phyloP scores from a whole-genome alignment of 2,797 vertebrate genomes.

The Centropyge bicolor region DNA sequence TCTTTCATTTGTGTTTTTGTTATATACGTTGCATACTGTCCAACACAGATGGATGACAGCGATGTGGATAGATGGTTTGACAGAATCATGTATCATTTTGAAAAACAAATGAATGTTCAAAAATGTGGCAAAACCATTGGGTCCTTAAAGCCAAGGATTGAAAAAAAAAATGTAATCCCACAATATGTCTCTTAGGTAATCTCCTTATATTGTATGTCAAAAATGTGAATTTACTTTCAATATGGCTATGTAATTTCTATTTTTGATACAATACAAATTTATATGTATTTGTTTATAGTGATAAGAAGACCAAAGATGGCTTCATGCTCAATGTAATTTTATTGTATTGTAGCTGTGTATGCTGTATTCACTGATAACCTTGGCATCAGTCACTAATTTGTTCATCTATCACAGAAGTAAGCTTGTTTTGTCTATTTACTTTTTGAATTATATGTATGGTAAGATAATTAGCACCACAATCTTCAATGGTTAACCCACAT shows the following conservation, averaged over 20 bases:
- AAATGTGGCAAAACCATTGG: slow-evolving; percentile 72
- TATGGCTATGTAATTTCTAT: slow-evolving; percentile 86
- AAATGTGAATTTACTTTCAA: slow-evolving; percentile 87
- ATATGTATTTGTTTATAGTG: slow-evolving; percentile 85
- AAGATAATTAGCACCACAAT: slow-evolving; percentile 78
- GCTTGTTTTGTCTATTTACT: slow-evolving; percentile 80
- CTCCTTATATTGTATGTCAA: slow-evolving; percentile 80
- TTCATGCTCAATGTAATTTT: slow-evolving; percentile 81
- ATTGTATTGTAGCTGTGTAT: slow-evolving; percentile 81
- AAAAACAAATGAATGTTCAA: slow-evolving; percentile 73
- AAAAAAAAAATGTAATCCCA: slow-evolving; percentile 70
- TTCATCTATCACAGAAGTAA: slow-evolving; percentile 78
- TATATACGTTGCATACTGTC: slow-evolving; percentile 56
- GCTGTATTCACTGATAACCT: slow-evolving; percentile 80
- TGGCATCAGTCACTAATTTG: slow-evolving; percentile 80
- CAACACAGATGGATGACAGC: slow-evolving; percentile 47
- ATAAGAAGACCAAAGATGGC: slow-evolving; percentile 86
- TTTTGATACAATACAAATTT: slow-evolving; percentile 88
- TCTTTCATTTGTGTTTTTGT: slow-evolving; percentile 58
- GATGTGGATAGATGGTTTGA: slow-evolving; percentile 46
- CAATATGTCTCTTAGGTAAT: slow-evolving; percentile 73
- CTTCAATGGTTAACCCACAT: slow-evolving; percentile 80
- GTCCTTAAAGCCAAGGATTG: slow-evolving; percentile 78
- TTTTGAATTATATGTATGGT: slow-evolving; percentile 79
- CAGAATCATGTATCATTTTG: slow-evolving; percentile 55